Percentiles rank a stretch among this genome's conserved stretches.
phyloP scores from a whole-genome alignment of 2,888 invertebrate genomes.

The Volucella zonaria region DNA sequence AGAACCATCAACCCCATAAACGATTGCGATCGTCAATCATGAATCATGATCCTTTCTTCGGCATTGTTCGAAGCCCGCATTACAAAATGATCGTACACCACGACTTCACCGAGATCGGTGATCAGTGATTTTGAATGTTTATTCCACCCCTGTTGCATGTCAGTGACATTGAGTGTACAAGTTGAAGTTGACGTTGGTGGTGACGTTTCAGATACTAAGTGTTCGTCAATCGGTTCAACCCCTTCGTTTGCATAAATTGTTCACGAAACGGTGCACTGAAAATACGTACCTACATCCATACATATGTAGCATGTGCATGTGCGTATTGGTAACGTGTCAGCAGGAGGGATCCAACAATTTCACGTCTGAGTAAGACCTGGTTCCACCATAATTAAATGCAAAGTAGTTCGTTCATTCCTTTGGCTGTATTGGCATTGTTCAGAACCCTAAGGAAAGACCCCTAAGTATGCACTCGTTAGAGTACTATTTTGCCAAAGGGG shows the following conservation, averaged over 20 bases:
- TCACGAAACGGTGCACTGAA: slow-evolving; percentile 4
- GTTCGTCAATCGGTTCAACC: slow-evolving; percentile 45
- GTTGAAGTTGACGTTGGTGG: slow-evolving; percentile 52
- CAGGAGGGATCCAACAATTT: slow-evolving; percentile 66
- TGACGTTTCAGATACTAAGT: slow-evolving; percentile 29
- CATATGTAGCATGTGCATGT: not conserved
- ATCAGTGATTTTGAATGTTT: slow-evolving; percentile 69
- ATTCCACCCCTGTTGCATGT: slow-evolving; percentile 63
- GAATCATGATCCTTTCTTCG: not conserved
- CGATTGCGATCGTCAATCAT: not conserved
- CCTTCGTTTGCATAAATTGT: slow-evolving; percentile 21
- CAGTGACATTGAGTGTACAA: slow-evolving; percentile 71
- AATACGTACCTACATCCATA: not conserved
- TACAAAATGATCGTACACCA: slow-evolving; percentile 25
- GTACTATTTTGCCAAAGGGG: slow-evolving; percentile 10
- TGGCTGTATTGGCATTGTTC: slow-evolving; percentile 28
- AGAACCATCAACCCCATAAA: slow-evolving; percentile 54
- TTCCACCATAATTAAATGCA: slow-evolving; percentile 73
- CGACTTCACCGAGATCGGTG: slow-evolving; percentile 32
- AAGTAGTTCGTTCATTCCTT: slow-evolving; percentile 51
- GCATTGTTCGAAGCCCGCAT: slow-evolving; percentile 15
- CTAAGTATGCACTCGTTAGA: slow-evolving; percentile 41
- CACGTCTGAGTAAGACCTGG: slow-evolving; percentile 41
- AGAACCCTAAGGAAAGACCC: slow-evolving; percentile 40
- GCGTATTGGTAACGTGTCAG: slow-evolving; percentile 49